phyloP scores from a whole-genome alignment of 2,113 vertebrate genomes.

The Cepphus grylle region DNA sequence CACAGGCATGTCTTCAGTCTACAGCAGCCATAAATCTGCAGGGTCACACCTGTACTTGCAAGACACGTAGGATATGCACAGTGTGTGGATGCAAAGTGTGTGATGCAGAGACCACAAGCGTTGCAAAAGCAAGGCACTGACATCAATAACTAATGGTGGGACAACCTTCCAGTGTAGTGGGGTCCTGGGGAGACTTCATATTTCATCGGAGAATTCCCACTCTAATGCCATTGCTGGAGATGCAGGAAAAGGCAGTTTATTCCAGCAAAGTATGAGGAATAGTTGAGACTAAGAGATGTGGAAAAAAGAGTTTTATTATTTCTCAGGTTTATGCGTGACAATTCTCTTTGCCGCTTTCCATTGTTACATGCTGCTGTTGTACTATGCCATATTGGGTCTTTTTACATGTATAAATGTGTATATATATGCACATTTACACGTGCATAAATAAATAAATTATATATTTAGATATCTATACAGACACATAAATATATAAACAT shows the following conservation, averaged over 20 bases:
- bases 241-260: not conserved
- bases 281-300: not conserved
- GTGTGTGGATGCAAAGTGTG: not conserved
- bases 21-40: not conserved
- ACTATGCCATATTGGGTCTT: not conserved
- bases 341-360: not conserved
- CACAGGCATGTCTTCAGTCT: not conserved
- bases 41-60: not conserved
- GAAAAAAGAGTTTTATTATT: not conserved
- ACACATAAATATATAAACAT: not conserved
- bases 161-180: not conserved
- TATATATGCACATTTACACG: not conserved
- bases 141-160: rapidly evolving
- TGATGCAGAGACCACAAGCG: not conserved
- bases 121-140: not conserved
- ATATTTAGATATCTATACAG: not conserved
- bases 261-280: not conserved
- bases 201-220: not conserved
- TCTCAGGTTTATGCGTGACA: not conserved
- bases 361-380: not conserved
- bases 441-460: not conserved
- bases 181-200: not conserved
- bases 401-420: not conserved
- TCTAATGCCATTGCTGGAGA: not conserved
- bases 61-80: not conserved